Evolutionary conservation across 2,888 invertebrate genomes (phyloP).

Genomic region (Erebia aethiops): DNA sequence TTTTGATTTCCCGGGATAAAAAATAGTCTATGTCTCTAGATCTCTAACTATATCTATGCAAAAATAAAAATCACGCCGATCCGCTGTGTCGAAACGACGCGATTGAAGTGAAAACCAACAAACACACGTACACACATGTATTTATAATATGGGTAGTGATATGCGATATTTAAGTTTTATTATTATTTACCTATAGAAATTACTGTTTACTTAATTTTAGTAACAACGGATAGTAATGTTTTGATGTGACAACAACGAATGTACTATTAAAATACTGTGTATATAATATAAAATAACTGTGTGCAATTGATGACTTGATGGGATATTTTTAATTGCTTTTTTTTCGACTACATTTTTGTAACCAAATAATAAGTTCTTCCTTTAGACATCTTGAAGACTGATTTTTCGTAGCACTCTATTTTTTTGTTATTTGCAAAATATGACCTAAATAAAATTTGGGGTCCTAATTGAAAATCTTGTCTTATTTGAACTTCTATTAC

Average conservation of each 20-base stretch:
- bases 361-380: conserved; percentile 49
- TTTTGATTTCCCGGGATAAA: no score
- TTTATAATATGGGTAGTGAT: no score
- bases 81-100: no score
- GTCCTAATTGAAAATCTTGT: background rate
- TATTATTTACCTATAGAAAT: no score
- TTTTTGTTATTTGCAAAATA: conserved; percentile 4
- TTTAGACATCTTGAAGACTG: conserved; percentile 54
- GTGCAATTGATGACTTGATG: conserved; percentile 26
- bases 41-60: no score
- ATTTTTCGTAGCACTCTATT: conserved; percentile 38
- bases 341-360: conserved; percentile 12
- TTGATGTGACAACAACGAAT: conserved; percentile 10
- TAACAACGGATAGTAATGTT: no score
- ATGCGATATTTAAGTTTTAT: no score
- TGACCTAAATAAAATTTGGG: background rate
- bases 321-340: conserved; percentile 9
- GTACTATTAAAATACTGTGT: background rate
- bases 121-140: no score
- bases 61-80: no score
- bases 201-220: no score
- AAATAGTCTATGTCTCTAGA: no score
- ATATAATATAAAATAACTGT: background rate
- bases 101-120: no score
- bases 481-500: background rate